A percentile compares a stretch with the other conserved stretches of the same genome.
phyloP scores from a whole-genome alignment of 1,140 invertebrate genomes.

The Caenorhabditis remanei region DNA sequence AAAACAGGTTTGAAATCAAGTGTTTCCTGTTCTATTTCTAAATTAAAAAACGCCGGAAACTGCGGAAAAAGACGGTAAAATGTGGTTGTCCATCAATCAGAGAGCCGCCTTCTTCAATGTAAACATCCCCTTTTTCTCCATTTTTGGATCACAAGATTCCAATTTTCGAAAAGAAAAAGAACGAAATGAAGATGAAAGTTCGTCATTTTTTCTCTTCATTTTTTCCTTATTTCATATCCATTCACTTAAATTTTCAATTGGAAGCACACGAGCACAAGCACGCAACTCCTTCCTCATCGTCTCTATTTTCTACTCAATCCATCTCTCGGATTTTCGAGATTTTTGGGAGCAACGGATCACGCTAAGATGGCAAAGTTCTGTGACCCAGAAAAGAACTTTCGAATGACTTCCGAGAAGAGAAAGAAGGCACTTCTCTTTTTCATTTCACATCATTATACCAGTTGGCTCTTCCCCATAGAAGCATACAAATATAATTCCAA shows the following conservation, averaged over 20 bases:
- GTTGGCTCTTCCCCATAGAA: not conserved
- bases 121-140: conserved; percentile 35
- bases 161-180: not conserved
- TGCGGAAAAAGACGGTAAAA: not conserved
- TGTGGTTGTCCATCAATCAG: conserved; percentile 7
- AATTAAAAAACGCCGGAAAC: not conserved
- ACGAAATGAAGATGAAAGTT: conserved; percentile 19
- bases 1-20: not conserved
- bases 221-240: not conserved
- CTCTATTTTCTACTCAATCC: conserved; percentile 18
- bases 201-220: not conserved
- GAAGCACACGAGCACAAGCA: conserved; percentile 16
- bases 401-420: not conserved
- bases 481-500: conserved; percentile 5
- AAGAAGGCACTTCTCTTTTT: not conserved
- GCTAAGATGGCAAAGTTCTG: conserved; percentile 37
- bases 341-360: conserved; percentile 8
- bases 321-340: not conserved
- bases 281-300: conserved; percentile 46
- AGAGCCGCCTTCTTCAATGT: not conserved
- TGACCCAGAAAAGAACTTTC: conserved; percentile 29
- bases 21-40: not conserved
- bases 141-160: not conserved
- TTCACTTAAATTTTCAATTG: conserved; percentile 53
- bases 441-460: conserved; percentile 20